A percentile compares a stretch with the other conserved stretches of the same genome.
phyloP scores from a whole-genome alignment of 2,113 vertebrate species.

The Solea senegalensis region DNA sequence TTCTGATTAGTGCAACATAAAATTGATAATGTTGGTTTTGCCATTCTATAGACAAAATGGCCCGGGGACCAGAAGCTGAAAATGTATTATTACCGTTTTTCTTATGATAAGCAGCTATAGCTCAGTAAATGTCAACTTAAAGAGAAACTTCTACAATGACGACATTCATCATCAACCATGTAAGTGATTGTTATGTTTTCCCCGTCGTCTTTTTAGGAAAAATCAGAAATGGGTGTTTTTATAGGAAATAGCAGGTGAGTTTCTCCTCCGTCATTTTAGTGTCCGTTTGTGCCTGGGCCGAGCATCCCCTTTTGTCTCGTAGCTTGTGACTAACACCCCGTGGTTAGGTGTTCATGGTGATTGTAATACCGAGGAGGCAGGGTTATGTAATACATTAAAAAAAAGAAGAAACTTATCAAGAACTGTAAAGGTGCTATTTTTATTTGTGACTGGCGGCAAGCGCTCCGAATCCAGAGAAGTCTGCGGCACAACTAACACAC shows the following conservation, averaged over 20 bases:
- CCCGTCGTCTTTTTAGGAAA: constrained; percentile 34
- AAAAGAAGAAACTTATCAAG: background rate
- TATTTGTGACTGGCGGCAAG: constrained; percentile 18
- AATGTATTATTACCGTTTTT: background rate
- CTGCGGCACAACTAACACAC: constrained; percentile 32
- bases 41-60: background rate
- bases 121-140: background rate
- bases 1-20: background rate
- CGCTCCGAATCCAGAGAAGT: constrained; percentile 19
- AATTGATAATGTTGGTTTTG: background rate
- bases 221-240: constrained; percentile 45
- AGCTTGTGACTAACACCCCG: constrained; percentile 56
- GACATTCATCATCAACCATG: constrained; percentile 34
- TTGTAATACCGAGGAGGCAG: constrained; percentile 62
- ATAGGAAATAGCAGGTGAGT: constrained; percentile 38
- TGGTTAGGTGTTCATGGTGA: constrained; percentile 50
- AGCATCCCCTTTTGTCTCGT: constrained; percentile 45
- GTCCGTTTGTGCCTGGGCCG: constrained; percentile 10
- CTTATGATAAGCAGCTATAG: background rate
- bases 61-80: background rate
- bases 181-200: constrained; percentile 57
- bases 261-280: too few species aligned
- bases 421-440: constrained; percentile 54
- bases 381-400: constrained; percentile 40
- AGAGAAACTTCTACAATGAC: constrained; percentile 48